A percentile compares a stretch with the other conserved stretches of the same genome.
Evolutionary conservation across 2,113 vertebrate genomes (phyloP).

Genomic region (Cynoglossus semilaevis): DNA sequence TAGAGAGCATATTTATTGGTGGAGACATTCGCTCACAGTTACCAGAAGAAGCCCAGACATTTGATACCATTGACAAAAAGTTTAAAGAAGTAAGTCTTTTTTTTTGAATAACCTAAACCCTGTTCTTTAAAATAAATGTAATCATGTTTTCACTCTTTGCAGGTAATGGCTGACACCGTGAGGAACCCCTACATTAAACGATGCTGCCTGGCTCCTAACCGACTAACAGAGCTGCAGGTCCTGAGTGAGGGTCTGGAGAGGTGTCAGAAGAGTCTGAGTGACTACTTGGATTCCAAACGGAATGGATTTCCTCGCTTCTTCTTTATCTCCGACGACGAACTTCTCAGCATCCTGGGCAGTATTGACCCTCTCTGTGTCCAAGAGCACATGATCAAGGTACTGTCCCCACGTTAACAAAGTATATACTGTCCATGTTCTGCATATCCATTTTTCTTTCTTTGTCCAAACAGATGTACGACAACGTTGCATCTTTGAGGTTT

Average conservation of each 20-base stretch:
- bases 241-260: slow-evolving; percentile 86
- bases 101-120: not conserved
- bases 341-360: slow-evolving; percentile 94
- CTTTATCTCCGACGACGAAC: slow-evolving; percentile 96
- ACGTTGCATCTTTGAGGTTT: slow-evolving; percentile 86
- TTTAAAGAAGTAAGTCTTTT: slow-evolving; percentile 85
- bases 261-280: slow-evolving; percentile 94
- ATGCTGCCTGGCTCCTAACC: slow-evolving; percentile 83
- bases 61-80: slow-evolving; percentile 84
- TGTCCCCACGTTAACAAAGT: not conserved
- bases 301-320: slow-evolving; percentile 96
- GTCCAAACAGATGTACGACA: slow-evolving; percentile 90
- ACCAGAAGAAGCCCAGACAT: slow-evolving; percentile 90
- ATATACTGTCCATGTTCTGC: not conserved
- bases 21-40: slow-evolving; percentile 91
- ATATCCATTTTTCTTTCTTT: not conserved
- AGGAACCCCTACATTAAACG: slow-evolving; percentile 83
- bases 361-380: slow-evolving; percentile 88
- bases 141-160: not conserved
- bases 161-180: slow-evolving; percentile 90
- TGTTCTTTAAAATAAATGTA: not conserved
- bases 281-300: slow-evolving; percentile 92
- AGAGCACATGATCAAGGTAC: slow-evolving; percentile 97
- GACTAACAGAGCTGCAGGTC: slow-evolving; percentile 81
- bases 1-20: slow-evolving; percentile 93